Evolutionary conservation across 1,140 invertebrate genomes (phyloP).

Genomic region (Teleopsis dalmanni): DNA sequence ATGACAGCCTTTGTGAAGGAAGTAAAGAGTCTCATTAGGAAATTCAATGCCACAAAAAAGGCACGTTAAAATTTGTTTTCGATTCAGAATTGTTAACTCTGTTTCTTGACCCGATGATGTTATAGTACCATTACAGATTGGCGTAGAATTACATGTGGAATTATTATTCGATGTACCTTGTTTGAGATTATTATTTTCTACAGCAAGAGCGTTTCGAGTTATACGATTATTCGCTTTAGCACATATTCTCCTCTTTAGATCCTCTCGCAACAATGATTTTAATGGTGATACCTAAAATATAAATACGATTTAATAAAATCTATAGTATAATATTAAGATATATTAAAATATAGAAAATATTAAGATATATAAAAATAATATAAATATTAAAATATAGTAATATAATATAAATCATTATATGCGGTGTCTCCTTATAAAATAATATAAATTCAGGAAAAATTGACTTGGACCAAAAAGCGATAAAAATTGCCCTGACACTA

Average conservation of each 20-base stretch:
- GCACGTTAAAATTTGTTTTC: conserved; percentile 59
- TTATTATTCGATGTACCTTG: conserved; percentile 16
- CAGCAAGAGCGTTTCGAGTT: conserved; percentile 36
- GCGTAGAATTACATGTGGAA: conserved; percentile 31
- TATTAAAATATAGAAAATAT: background rate
- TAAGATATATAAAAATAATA: background rate
- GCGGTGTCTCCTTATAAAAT: no score
- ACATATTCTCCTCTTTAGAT: conserved; percentile 66
- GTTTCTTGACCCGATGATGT: conserved; percentile 55
- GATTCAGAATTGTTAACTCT: conserved; percentile 43
- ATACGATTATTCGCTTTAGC: conserved; percentile 50
- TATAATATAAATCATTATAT: no score
- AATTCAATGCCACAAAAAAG: conserved; percentile 89
- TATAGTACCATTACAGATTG: conserved; percentile 55
- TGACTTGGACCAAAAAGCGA: no score
- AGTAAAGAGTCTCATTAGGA: conserved; percentile 90
- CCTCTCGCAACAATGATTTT: conserved; percentile 72
- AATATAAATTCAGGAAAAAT: no score
- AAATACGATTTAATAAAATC: background rate
- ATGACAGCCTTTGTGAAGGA: conserved; percentile 95
- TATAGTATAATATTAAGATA: background rate
- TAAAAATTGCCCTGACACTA: no score
- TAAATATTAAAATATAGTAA: background rate
- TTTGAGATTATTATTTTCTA: conserved; percentile 37
- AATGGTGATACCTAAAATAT: conserved; percentile 68